Percentiles rank a stretch among this genome's conserved stretches.
Evolutionary conservation across 2,888 invertebrate genomes (phyloP).

Genomic region (Rhingia campestris): DNA sequence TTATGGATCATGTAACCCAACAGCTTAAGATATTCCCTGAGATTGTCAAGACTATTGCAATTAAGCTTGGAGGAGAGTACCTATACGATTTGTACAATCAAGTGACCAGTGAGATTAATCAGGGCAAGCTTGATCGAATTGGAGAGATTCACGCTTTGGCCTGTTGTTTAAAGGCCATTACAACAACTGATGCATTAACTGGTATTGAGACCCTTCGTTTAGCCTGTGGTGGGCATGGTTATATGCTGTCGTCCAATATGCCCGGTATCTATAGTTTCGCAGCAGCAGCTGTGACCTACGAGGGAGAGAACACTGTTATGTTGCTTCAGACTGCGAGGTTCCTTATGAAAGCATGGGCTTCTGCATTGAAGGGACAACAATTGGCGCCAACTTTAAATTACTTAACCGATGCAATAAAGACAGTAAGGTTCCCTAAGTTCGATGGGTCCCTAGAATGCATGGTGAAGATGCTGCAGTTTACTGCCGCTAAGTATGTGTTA

Average conservation of each 20-base stretch:
- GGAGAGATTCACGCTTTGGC: conserved; percentile 94
- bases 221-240: conserved; percentile 97
- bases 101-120: conserved; percentile 89
- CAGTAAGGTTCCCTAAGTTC: not conserved
- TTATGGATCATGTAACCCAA: conserved; percentile 96
- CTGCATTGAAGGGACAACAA: conserved; percentile 84
- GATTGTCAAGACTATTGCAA: conserved; percentile 91
- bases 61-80: conserved; percentile 89
- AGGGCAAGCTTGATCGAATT: conserved; percentile 89
- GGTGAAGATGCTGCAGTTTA: conserved; percentile 82
- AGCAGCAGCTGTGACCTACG: conserved; percentile 95
- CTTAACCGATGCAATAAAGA: conserved; percentile 80
- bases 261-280: conserved; percentile 91
- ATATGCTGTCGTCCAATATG: conserved; percentile 92
- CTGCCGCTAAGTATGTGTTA: conserved; percentile 85
- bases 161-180: conserved; percentile 94
- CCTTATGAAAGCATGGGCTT: conserved; percentile 89
- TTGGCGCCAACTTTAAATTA: conserved; percentile 88
- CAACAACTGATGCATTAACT: conserved; percentile 88
- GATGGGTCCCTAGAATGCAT: not conserved
- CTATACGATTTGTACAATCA: conserved; percentile 92
- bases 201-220: conserved; percentile 93
- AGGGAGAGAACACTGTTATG: conserved; percentile 97
- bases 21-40: conserved; percentile 94
- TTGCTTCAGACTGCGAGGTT: conserved; percentile 93